Evolutionary conservation across 2,797 vertebrate genomes (phyloP).

Genomic region (Onychomys leucogaster): DNA sequence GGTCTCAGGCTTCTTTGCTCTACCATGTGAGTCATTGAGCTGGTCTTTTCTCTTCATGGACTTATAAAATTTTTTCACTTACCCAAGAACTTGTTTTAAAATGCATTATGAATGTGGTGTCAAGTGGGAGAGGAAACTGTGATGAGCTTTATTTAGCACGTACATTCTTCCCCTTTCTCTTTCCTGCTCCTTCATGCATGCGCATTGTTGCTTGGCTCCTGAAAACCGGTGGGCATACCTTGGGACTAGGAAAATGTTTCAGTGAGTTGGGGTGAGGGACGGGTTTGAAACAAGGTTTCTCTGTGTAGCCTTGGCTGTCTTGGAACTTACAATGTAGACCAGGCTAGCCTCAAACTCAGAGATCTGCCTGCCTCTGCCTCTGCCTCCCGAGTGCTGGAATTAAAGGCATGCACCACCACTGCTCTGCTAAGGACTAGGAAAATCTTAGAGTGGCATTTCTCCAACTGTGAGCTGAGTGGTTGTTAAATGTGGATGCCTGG

Average conservation of each 20-base stretch:
- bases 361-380: neutral
- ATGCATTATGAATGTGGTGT: neutral
- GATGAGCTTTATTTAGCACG: neutral
- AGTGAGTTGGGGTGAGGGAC: too few species aligned
- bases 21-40: neutral
- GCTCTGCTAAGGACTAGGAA: neutral
- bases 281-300: neutral
- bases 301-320: neutral
- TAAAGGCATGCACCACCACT: accelerated
- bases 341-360: neutral
- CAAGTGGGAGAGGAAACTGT: neutral
- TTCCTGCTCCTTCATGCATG: neutral
- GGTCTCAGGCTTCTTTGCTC: neutral
- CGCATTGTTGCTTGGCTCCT: neutral
- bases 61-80: neutral
- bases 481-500: neutral
- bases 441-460: neutral
- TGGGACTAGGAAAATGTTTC: neutral
- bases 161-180: neutral
- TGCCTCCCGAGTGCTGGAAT: neutral
- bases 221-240: neutral
- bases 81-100: neutral
- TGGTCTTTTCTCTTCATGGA: neutral
- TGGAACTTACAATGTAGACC: neutral
- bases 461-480: neutral